phyloP scores from a whole-genome alignment of 2,797 vertebrate species.

The Leuciscus waleckii region DNA sequence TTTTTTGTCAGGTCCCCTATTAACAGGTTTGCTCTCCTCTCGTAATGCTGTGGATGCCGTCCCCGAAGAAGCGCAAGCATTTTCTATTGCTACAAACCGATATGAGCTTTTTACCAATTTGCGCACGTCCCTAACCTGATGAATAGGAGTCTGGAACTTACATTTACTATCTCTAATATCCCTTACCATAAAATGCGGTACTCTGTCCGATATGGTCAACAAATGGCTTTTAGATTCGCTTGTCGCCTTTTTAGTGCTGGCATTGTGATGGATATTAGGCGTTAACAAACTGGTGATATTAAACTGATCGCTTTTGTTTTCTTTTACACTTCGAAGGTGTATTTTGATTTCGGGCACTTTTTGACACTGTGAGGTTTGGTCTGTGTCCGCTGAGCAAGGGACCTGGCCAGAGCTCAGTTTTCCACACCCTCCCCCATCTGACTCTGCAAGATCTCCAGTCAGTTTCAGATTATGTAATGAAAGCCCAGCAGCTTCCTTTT shows the following conservation, averaged over 20 bases:
- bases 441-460: slow-evolving; percentile 41
- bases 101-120: slow-evolving; percentile 95
- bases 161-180: slow-evolving; percentile 89
- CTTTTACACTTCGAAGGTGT: slow-evolving; percentile 84
- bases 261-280: slow-evolving; percentile 82
- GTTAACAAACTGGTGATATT: slow-evolving; percentile 92
- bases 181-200: slow-evolving; percentile 90
- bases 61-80: slow-evolving; percentile 65
- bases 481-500: slow-evolving; percentile 72
- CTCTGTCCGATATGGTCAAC: slow-evolving; percentile 77
- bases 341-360: slow-evolving; percentile 92
- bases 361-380: slow-evolving; percentile 58
- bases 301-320: slow-evolving; percentile 81
- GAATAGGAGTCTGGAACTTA: slow-evolving; percentile 87
- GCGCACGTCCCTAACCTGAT: slow-evolving; percentile 94
- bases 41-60: slow-evolving; percentile 48
- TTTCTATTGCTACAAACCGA: slow-evolving; percentile 84
- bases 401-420: slow-evolving; percentile 53
- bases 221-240: slow-evolving; percentile 78
- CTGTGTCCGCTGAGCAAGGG: background rate
- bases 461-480: slow-evolving; percentile 69
- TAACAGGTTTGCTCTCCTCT: slow-evolving; percentile 77
- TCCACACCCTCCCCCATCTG: slow-evolving; percentile 56
- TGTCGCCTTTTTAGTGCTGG: slow-evolving; percentile 67
- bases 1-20: slow-evolving; percentile 70